phyloP scores from a whole-genome alignment of 2,113 vertebrate genomes.

The human (Homo sapiens) region GRCh38 chr13:43462501-43463000 shows the following conservation, averaged over 20 bases:
- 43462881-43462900: constrained; percentile 54
- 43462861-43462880: constrained; percentile 69
- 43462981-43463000: constrained; percentile 60
- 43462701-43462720: constrained; percentile 72
- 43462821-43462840: constrained; percentile 71
- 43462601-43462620: constrained; percentile 88
- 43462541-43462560: constrained; percentile 93
- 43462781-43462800: constrained; percentile 76
- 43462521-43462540: constrained; percentile 91
- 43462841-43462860: constrained; percentile 72
- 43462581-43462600: constrained; percentile 87
- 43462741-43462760: constrained; percentile 70
- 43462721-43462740: constrained; percentile 77
- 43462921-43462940: constrained; percentile 65
- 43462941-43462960: constrained; percentile 57
- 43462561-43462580: constrained; percentile 87
- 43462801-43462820: constrained; percentile 79
- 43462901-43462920: constrained; percentile 69
- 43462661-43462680: constrained; percentile 85
- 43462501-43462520: constrained; percentile 89
- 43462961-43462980: constrained; percentile 44
- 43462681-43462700: constrained; percentile 74
- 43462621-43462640: constrained; percentile 82
- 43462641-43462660: constrained; percentile 84
- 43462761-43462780: constrained; percentile 75